Evolutionary conservation across 2,888 invertebrate genomes (phyloP), one percentile per base, ranked within the genome.

Genomic region (Holacanthella duospinosa): DNA sequence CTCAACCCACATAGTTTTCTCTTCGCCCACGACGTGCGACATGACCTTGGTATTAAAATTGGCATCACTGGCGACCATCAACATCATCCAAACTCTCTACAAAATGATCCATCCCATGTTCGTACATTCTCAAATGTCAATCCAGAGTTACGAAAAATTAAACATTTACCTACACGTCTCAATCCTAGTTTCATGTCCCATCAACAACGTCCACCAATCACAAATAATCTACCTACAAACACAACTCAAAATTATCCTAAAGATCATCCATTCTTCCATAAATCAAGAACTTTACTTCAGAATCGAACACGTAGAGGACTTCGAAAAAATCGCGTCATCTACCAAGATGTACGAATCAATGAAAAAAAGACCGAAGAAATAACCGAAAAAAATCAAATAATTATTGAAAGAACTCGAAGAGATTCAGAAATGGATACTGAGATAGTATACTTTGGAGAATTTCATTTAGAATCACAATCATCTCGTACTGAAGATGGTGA

Each of bases 151-250:
- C 19, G 12, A 48, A 9, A 21, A 21, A 48, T 4, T n/a, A 48
- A 9, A 4, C 19, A 48, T 21, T 36, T 36, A 6, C 48, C 48
- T 21, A 21, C 4, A 4, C 48, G 48, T 48, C 48, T 48, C 48
- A 48, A 48, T 21, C 48, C 48, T n/a, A 48, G 48, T 21, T 48
- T 48, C 48, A 48, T 48, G 48, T 48, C 48, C 21, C 48, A 48
- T 21, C 48, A 48, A 48, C 48, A 48, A 4, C 48, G n/a, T 48
- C 48, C 48, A n/a, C 4, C 21, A 9, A 9, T 48, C 48, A 9
- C 6, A 16, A 21, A 48, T 21, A 4, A 4, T 4, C 12, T 21
- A 4, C 48, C 48, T 4, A 48, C 12, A 21, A 9, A n/a, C 4
- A 21, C 48, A 4, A 48, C 12, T 4, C 48, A 48, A 48, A 21